A percentile compares a stretch with the other conserved stretches of the same genome.
These are phyloP conservation scores for Agrenia bidenticulata DNA, from an alignment of 2,888 invertebrate species.

Conservation along the genomic window DNA sequence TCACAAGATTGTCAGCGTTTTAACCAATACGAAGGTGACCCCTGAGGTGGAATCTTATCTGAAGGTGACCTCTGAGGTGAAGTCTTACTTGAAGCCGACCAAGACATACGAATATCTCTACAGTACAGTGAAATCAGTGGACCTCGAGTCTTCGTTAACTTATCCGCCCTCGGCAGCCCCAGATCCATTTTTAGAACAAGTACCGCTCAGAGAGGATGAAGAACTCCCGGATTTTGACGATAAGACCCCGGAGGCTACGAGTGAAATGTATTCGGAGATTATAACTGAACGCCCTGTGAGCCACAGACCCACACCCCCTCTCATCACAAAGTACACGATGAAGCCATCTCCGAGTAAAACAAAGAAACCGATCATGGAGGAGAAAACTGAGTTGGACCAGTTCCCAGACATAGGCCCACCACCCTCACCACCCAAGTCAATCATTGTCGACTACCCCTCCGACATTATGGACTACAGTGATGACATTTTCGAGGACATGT, in stretches of 20 bases:
- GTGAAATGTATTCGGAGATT: not conserved
- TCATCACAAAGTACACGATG: conserved; percentile 7
- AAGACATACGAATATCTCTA: not conserved
- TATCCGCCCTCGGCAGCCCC: no score
- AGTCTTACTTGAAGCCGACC: not conserved
- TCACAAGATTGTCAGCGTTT: conserved; percentile 49
- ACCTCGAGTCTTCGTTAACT: no score
- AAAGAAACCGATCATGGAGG: not conserved
- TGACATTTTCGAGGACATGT: conserved; percentile 14
- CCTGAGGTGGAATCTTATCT: conserved; percentile 13
- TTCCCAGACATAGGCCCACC: conserved; percentile 36
- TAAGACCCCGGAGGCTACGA: not conserved
- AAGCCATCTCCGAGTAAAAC: not conserved
- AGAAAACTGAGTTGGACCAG: conserved; percentile 24
- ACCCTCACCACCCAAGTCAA: conserved; percentile 25
- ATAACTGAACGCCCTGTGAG: conserved; percentile 30
- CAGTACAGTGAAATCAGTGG: not conserved
- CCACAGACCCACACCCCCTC: conserved; percentile 44
- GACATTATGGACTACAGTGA: conserved; percentile 29
- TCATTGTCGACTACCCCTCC: conserved; percentile 33
- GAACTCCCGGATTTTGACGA: conserved; percentile 7
- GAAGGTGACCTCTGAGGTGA: conserved; percentile 1
- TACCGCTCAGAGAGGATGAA: conserved; percentile 19
- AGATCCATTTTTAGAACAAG: conserved; percentile 22
- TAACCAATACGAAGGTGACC: conserved; percentile 35